phyloP scores from a whole-genome alignment of 2,888 invertebrate species.

The Drosophila pseudotakahashii region DNA sequence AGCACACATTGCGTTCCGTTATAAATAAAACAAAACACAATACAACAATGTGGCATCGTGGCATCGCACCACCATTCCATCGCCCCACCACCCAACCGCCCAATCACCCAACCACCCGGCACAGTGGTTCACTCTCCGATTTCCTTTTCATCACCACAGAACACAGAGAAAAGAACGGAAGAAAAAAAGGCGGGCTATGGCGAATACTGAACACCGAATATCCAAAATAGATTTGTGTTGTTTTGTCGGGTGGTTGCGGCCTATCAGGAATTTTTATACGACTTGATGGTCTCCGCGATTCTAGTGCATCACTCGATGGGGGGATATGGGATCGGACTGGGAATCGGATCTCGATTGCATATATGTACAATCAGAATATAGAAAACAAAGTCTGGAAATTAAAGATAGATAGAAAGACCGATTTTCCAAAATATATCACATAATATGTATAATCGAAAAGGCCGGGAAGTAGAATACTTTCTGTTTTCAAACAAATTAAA shows the following conservation, averaged over 20 bases:
- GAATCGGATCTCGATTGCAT: constrained; percentile 5
- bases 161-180: neutral
- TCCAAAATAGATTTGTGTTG: constrained; percentile 30
- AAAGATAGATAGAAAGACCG: no score
- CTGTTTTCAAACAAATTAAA: neutral
- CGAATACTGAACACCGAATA: constrained; percentile 1
- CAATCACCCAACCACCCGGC: constrained; percentile 3
- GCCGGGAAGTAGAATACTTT: neutral
- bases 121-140: constrained; percentile 27
- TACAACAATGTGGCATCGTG: constrained; percentile 26
- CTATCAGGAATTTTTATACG: constrained; percentile 29
- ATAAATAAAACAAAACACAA: constrained; percentile 45
- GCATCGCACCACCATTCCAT: constrained; percentile 1
- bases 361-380: constrained; percentile 3
- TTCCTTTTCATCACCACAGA: constrained; percentile 10
- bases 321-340: neutral
- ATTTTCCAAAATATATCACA: neutral
- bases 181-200: neutral
- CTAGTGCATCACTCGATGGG: constrained; percentile 5
- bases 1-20: constrained; percentile 25
- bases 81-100: neutral
- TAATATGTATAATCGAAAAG: neutral
- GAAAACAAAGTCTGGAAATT: neutral
- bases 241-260: constrained; percentile 12
- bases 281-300: constrained; percentile 17